Evolutionary conservation across 2,888 invertebrate species (phyloP), one percentile per base, ranked within the genome.

Genomic region (Thecophora atra): DNA sequence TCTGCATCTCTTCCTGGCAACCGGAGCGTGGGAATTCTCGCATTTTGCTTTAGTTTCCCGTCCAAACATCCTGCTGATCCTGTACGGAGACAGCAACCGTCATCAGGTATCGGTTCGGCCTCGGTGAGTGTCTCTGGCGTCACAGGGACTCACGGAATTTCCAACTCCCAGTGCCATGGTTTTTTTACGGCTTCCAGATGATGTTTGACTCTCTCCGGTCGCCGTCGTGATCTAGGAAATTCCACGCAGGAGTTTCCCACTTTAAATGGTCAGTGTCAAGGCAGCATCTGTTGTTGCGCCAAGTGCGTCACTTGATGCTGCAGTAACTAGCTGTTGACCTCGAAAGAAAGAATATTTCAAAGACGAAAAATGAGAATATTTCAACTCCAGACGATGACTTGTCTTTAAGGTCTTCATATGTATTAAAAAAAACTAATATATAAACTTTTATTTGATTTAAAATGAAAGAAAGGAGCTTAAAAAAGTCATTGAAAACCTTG

Each of bases 321-420:
- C 37, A 37, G 37, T 1, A 11, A 37, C 7, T 37, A 11, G 65
- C 42, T 28, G 30, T 0, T n/a, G 19, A 52, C 28, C 3, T 26
- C 19, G 24, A n/a, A 17, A 13, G 17, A 75, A 75, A 77, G 76
- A 79, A 75, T 72, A 74, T 77, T 77, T 77, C 75, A 80, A 80
- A 77, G n/a, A n/a, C n/a, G n/a, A n/a, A 65, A 58, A 58, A 62
- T 62, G 69, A 72, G 60, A 69, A 47, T 17, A 6, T 37, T 37
- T 2, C 30, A 30, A 37, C n/a, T n/a, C n/a, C n/a, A n/a, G n/a
- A n/a, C n/a, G n/a, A n/a, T n/a, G n/a, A n/a, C n/a, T n/a, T n/a
- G n/a, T n/a, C n/a, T n/a, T n/a, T n/a, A n/a, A n/a, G n/a, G n/a
- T n/a, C n/a, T n/a, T n/a, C n/a, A n/a, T n/a, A n/a, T n/a, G n/a